Percentiles rank a stretch among this genome's conserved stretches.
phyloP scores from a whole-genome alignment of 1,140 invertebrate genomes.

The Teleopsis dalmanni region DNA sequence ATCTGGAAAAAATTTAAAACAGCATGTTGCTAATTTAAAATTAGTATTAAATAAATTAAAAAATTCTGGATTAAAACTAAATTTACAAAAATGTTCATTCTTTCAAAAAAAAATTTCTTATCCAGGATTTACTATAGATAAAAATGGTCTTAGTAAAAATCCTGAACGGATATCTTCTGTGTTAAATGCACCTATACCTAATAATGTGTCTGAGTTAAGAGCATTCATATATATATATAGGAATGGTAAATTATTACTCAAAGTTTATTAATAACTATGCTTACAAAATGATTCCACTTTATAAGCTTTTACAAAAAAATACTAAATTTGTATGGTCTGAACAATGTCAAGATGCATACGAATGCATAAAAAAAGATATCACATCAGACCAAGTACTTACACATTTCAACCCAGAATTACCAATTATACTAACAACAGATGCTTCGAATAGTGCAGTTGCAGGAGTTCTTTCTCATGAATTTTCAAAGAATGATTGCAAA shows the following conservation, averaged over 20 bases:
- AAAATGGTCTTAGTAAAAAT: slow-evolving; percentile 22
- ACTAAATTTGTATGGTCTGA: slow-evolving; percentile 18
- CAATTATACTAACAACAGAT: slow-evolving; percentile 13
- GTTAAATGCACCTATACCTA: slow-evolving; percentile 18
- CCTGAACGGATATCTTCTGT: slow-evolving; percentile 20
- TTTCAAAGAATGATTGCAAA: slow-evolving; percentile 18
- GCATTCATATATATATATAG: slow-evolving; percentile 35
- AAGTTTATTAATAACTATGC: slow-evolving; percentile 32
- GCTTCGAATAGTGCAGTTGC: slow-evolving; percentile 12
- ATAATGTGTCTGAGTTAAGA: slow-evolving; percentile 23
- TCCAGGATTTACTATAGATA: slow-evolving; percentile 24
- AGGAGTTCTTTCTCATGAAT: slow-evolving; percentile 13
- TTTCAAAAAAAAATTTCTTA: slow-evolving; percentile 24
- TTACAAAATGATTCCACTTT: slow-evolving; percentile 20
- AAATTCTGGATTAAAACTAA: slow-evolving; percentile 20
- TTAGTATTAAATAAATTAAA: slow-evolving; percentile 6
- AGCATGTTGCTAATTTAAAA: slow-evolving; percentile 19
- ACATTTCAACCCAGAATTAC: slow-evolving; percentile 15
- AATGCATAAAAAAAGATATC: slow-evolving; percentile 23
- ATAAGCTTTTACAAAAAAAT: slow-evolving; percentile 24
- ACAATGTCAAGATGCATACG: slow-evolving; percentile 20
- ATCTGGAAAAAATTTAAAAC: slow-evolving; percentile 16
- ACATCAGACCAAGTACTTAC: slow-evolving; percentile 16
- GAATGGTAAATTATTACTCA: slow-evolving; percentile 34
- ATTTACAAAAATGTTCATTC: slow-evolving; percentile 29